phyloP scores from a whole-genome alignment of 2,888 invertebrate genomes.

The Anticlea derivata region DNA sequence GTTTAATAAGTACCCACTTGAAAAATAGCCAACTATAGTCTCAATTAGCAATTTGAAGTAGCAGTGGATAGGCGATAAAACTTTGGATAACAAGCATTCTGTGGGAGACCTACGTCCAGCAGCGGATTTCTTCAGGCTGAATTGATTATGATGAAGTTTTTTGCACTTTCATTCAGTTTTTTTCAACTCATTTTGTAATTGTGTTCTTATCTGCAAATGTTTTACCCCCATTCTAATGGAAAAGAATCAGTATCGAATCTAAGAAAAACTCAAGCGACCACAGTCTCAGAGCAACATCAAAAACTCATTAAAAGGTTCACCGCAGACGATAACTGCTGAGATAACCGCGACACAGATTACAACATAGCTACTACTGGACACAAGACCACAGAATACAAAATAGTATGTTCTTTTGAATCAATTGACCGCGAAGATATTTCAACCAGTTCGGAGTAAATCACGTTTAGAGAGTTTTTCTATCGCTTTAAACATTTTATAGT shows the following conservation, averaged over 20 bases:
- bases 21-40: no score
- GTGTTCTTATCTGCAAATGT: conserved; percentile 3
- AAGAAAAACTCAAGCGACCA: conserved; percentile 9
- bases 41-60: no score
- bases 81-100: no score
- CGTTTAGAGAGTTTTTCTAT: conserved; percentile 36
- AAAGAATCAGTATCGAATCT: conserved; percentile 2
- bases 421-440: conserved; percentile 38
- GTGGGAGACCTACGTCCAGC: no score
- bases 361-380: neutral
- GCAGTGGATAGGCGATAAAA: no score
- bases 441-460: conserved; percentile 33
- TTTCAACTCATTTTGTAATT: neutral
- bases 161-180: no score
- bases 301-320: conserved; percentile 61
- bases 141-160: no score
- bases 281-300: conserved; percentile 47
- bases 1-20: no score
- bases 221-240: conserved; percentile 1
- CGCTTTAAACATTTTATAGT: conserved; percentile 54
- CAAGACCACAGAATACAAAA: neutral
- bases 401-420: conserved; percentile 23
- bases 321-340: conserved; percentile 52
- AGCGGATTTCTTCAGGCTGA: no score
- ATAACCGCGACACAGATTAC: conserved; percentile 29